Base-by-base conservation (phyloP, 2,113 vertebrate species). In the Ramphastos sulfuratus region DNA sequence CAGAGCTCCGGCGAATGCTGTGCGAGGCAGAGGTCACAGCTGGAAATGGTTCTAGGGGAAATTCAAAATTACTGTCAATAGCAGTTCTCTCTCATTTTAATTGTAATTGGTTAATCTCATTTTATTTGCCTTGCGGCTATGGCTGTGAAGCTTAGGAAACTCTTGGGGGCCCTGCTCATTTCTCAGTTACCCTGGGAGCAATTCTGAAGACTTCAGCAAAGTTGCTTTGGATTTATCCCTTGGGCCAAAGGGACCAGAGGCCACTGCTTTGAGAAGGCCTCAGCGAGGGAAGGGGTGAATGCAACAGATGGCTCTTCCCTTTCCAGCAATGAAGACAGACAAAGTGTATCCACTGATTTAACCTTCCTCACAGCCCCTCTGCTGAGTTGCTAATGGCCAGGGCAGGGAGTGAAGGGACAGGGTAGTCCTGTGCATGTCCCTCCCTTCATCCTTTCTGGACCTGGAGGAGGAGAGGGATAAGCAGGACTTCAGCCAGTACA, bases 41-140 rank as follows among this genome's bases (percentile, higher is more conserved):
- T 97, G 97, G 96, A 97, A 97, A 92, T 82, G 59, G 85, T 96
- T 97, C 92, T 92, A 90, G 39, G 85, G 95, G 96, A 97, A 96
- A 96, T 93, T 94, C 91, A 78, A 95, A 93, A 96, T 92, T 94
- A 96, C 94, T 93, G 96, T 95, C 94, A 96, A 95, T 96, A 96
- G 96, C 86, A 94, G 95, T 97, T 97, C 87, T 89, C 92, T 33
- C 33, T 91, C 63, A 71, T 96, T 95, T 95, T 96, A 94, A 91
- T 89, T 89, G 75, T 96, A 95, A 97, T 93, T 95, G 97, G 95
- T 86, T 96, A 95, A 96, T 97, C 97, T 96, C 77, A 93, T 96
- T 97, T 95, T 94, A 94, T 97, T 97, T 93, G 93, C 96, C 96
- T 96, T 94, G 89, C 0, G 21, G 96, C 85, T 85, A 60, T 7